phyloP scores from a whole-genome alignment of 2,113 vertebrate genomes.

The Phalacrocorax pelagicus region DNA sequence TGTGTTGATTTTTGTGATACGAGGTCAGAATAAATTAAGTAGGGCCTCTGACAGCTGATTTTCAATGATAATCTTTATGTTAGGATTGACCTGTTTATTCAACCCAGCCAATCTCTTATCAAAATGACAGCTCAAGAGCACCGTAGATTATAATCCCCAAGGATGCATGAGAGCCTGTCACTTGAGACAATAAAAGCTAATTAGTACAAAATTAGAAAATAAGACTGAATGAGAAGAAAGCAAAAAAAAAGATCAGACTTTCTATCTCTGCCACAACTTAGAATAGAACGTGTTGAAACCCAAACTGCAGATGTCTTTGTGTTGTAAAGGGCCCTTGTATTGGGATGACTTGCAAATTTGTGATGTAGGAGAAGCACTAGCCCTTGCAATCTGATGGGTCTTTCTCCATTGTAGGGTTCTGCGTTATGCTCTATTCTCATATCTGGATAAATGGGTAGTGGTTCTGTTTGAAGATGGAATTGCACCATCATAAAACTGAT shows the following conservation, averaged over 20 bases:
- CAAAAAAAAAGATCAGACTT: not conserved
- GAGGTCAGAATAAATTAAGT: slow-evolving; percentile 58
- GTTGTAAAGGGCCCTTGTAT: not conserved
- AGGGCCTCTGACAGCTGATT: slow-evolving; percentile 48
- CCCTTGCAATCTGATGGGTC: not conserved
- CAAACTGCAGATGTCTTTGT: not conserved
- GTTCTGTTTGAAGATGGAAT: not conserved
- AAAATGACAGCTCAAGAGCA: slow-evolving; percentile 21
- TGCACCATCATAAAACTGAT: not conserved
- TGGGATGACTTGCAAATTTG: not conserved
- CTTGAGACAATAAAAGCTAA: slow-evolving; percentile 7
- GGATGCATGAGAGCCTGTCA: slow-evolving; percentile 1
- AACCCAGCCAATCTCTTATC: slow-evolving; percentile 31
- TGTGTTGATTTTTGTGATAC: slow-evolving; percentile 18
- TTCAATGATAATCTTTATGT: slow-evolving; percentile 48
- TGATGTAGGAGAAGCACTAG: not conserved
- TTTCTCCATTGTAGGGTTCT: not conserved
- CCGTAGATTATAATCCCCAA: slow-evolving; percentile 17
- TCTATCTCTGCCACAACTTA: not conserved
- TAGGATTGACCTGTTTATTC: slow-evolving; percentile 55
- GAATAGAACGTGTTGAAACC: not conserved
- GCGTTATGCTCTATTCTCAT: not conserved
- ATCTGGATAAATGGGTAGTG: not conserved
- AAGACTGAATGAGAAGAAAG: not conserved
- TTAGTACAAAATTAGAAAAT: slow-evolving; percentile 17